Conservation (phyloP, 64 coral and sea anemone genomes). For the Actinia tenebrosa region DNA sequence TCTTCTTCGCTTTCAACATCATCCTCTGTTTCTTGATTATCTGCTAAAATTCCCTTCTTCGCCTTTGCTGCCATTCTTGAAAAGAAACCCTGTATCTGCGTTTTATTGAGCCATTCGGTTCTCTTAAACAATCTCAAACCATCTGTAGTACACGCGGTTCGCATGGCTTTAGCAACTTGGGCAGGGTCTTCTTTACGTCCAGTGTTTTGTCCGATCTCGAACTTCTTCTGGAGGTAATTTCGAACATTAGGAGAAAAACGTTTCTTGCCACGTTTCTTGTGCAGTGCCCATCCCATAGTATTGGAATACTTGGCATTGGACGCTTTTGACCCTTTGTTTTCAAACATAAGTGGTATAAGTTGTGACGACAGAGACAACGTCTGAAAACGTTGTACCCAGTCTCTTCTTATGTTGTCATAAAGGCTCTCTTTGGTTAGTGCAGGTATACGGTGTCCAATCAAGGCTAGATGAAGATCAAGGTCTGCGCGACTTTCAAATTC, state of each 20-base stretch:
- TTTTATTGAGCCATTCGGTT: slow-evolving; percentile 31
- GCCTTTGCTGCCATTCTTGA: slow-evolving; percentile 31
- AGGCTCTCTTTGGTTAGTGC: slow-evolving; percentile 1
- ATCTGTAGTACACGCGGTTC: slow-evolving; percentile 22
- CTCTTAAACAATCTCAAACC: slow-evolving; percentile 26
- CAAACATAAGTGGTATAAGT: neutral
- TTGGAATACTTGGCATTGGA: neutral
- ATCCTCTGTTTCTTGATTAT: neutral
- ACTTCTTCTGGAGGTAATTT: slow-evolving; percentile 30
- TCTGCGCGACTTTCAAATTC: slow-evolving; percentile 42
- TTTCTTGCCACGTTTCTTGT: slow-evolving; percentile 5
- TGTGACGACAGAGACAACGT: neutral
- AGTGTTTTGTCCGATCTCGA: slow-evolving; percentile 22
- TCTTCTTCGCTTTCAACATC: slow-evolving; percentile 2
- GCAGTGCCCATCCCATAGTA: slow-evolving; percentile 36
- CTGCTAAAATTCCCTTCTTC: neutral
- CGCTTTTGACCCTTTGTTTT: neutral
- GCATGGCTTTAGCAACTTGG: slow-evolving; percentile 39
- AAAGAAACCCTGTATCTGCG: slow-evolving; percentile 26
- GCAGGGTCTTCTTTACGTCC: slow-evolving; percentile 1
- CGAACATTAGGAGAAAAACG: slow-evolving; percentile 19
- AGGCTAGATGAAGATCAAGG: slow-evolving; percentile 38
- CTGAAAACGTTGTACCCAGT: slow-evolving; percentile 25
- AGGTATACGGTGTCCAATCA: slow-evolving; percentile 7
- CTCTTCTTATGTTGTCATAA: slow-evolving; percentile 27